phyloP scores from a whole-genome alignment of 2,888 invertebrate species.

The Macrosiphum euphorbiae region DNA sequence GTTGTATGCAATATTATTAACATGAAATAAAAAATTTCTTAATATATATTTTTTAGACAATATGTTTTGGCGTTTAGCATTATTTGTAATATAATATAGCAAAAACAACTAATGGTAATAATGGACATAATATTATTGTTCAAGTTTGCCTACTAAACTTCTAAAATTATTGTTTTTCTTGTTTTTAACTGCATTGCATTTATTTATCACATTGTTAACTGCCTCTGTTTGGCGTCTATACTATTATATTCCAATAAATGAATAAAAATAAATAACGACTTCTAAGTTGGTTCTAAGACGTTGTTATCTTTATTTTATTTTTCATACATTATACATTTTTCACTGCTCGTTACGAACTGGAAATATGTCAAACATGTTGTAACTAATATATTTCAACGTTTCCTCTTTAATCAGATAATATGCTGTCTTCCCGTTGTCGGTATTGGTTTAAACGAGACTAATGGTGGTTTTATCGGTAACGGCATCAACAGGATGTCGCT shows the following conservation, averaged over 20 bases:
- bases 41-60: neutral
- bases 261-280: neutral
- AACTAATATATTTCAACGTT: constrained; percentile 31
- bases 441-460: constrained; percentile 37
- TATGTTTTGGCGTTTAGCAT: neutral
- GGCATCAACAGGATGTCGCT: neutral
- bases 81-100: neutral
- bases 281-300: neutral
- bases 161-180: neutral
- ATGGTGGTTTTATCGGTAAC: constrained; percentile 35
- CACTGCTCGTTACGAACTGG: constrained; percentile 13
- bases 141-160: neutral
- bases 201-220: neutral
- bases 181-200: neutral
- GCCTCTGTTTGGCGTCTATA: neutral
- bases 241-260: neutral
- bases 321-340: constrained; percentile 7
- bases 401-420: neutral
- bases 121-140: neutral
- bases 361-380: constrained; percentile 13
- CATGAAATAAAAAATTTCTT: neutral
- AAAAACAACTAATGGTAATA: neutral
- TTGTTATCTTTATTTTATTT: constrained; percentile 8
- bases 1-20: neutral
- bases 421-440: neutral